Evolutionary conservation across 1,140 invertebrate species (phyloP).

Genomic region (Drosophila aff.): DNA sequence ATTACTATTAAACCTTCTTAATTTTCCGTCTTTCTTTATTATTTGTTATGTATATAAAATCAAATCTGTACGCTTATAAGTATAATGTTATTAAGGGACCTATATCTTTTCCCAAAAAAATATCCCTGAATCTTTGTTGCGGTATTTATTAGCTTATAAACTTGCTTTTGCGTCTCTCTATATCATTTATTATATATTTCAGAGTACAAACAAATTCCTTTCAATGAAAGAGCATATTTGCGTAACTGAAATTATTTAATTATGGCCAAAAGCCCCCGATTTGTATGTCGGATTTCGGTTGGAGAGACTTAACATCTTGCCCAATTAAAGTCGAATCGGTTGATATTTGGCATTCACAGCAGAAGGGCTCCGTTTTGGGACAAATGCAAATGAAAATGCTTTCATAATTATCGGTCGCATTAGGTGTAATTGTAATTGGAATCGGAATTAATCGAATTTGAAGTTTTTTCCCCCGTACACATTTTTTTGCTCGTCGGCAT

Average conservation of each 20-base stretch:
- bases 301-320: neutral
- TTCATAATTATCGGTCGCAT: constrained; percentile 38
- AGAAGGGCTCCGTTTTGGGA: neutral
- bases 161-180: no score
- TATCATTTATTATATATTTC: neutral
- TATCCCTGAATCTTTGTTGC: no score
- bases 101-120: no score
- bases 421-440: constrained; percentile 4
- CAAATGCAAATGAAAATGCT: constrained; percentile 17
- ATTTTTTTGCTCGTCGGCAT: neutral
- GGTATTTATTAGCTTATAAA: no score
- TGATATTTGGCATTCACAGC: constrained; percentile 1
- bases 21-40: neutral
- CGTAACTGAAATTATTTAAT: neutral
- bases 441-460: constrained; percentile 21
- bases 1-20: neutral
- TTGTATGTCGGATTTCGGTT: neutral
- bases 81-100: no score
- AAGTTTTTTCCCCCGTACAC: neutral
- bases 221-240: neutral
- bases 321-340: constrained; percentile 9
- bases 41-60: neutral
- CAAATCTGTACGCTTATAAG: neutral
- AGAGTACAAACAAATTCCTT: neutral
- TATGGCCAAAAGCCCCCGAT: neutral